These are phyloP conservation scores for Penaeus chinensis DNA, from an alignment of 1,140 invertebrate genomes.

Conservation along the genomic window DNA sequence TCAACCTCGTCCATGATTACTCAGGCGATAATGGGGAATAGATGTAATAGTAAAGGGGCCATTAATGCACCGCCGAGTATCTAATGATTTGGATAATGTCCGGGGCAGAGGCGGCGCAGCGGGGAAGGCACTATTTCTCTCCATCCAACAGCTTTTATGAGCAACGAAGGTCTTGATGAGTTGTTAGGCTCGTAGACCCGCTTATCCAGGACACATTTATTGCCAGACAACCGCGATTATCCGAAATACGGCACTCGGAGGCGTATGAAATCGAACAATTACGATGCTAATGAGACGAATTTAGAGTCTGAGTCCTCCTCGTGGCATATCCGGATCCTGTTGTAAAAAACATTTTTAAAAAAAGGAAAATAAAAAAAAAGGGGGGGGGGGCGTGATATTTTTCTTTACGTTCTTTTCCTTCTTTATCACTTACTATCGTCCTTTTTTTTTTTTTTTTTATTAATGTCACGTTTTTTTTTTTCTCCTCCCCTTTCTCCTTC, in stretches of 20 bases:
- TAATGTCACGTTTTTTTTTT: too few species aligned
- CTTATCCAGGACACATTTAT: slow-evolving; percentile 4
- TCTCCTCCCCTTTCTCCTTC: too few species aligned
- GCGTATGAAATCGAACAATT: neutral
- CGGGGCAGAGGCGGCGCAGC: slow-evolving; percentile 20
- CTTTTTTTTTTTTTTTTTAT: too few species aligned
- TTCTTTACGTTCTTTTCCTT: too few species aligned
- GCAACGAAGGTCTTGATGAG: slow-evolving; percentile 24
- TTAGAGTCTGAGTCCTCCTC: too few species aligned
- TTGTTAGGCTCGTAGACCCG: slow-evolving; percentile 18
- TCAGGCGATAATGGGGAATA: slow-evolving; percentile 2
- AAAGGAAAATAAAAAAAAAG: too few species aligned
- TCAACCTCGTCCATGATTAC: neutral
- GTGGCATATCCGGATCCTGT: too few species aligned
- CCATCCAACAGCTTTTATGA: slow-evolving; percentile 52
- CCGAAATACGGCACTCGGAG: neutral
- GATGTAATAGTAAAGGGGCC: neutral
- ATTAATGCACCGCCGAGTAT: slow-evolving; percentile 30
- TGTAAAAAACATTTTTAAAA: too few species aligned
- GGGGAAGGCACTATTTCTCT: slow-evolving; percentile 42
- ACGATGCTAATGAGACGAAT: neutral
- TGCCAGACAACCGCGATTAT: neutral
- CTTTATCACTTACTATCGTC: too few species aligned
- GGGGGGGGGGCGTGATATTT: too few species aligned
- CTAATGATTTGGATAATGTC: slow-evolving; percentile 43